Conservation (phyloP, 2,888 invertebrate species). For the Tetramorium bicarinatum region DNA sequence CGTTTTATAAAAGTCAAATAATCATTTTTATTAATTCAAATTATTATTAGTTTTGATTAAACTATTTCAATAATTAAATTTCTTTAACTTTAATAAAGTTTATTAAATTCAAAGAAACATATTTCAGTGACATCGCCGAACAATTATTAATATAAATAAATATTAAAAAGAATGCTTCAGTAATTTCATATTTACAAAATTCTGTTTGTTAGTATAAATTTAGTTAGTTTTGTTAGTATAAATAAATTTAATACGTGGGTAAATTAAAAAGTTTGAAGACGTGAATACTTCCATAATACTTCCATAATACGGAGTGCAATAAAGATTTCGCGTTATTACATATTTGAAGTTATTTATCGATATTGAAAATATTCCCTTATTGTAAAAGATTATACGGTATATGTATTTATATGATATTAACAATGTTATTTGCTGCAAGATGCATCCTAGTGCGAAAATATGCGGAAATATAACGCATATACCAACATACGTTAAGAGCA, state of each 20-base stretch:
- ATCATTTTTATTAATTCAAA: no score
- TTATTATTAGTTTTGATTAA: no score
- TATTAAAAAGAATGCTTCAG: background rate
- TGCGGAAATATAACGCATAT: constrained; percentile 7
- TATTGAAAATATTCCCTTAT: background rate
- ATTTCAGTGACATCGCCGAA: background rate
- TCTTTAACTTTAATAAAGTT: no score
- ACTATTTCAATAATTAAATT: no score
- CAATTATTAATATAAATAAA: background rate
- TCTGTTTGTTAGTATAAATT: background rate
- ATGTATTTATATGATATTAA: background rate
- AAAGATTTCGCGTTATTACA: background rate
- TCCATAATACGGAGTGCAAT: background rate
- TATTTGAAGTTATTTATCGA: background rate
- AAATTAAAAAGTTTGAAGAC: background rate
- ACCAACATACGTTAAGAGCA: background rate
- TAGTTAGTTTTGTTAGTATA: background rate
- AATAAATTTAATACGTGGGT: no score
- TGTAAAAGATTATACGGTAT: background rate
- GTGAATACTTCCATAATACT: background rate
- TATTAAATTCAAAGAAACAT: no score
- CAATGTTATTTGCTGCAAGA: background rate
- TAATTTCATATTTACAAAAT: background rate
- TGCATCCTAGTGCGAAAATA: background rate
- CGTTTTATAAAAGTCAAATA: no score